Evolutionary conservation across 2,888 invertebrate genomes (phyloP), one percentile per base, ranked within the genome.

Genomic region (Saturnia pavonia): DNA sequence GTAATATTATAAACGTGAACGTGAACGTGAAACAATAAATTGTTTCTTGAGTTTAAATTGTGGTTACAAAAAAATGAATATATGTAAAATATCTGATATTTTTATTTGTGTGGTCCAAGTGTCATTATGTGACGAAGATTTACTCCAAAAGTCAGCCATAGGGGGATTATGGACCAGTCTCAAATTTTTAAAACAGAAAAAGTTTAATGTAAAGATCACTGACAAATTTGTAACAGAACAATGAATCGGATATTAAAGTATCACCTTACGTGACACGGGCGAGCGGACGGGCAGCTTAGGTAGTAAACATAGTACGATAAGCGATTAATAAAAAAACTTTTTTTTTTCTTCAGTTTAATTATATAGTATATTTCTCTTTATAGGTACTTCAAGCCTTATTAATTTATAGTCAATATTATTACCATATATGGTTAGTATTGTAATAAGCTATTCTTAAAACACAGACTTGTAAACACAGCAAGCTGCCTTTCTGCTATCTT

Each of bases 171-270:
- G 87, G 87, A 85, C 90, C 89, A 90, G 81, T 87, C 88, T 93
- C 91, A 88, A 88, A 86, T 92, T 93, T n/a, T 88, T 88, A 89
- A 89, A 90, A 86, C 87, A 86, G 86, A 91, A 92, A 93, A 92
- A 91, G 90, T 91, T 91, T 88, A 88, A 91, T 93, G 91, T 92
- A 87, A 92, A 92, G 93, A 94, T 94, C 93, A 90, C 92, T 94
- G 92, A 94, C 93, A 93, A 93, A 93, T 94, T 94, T 94, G 92
- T 93, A 92, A 93, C 94, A 93, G 92, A 92, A 93, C 93, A 94
- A 93, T 93, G 93, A 92, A 89, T 93, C 88, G 91, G 92, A 92
- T 91, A 92, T 92, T 91, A 92, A 91, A 91, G 92, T 92, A 93
- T 94, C 92, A 83, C 82, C 87, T 94, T 94, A 91, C 93, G 88